Conservation (phyloP, 2,888 invertebrate species). For the Acanthosepion esculentum region DNA sequence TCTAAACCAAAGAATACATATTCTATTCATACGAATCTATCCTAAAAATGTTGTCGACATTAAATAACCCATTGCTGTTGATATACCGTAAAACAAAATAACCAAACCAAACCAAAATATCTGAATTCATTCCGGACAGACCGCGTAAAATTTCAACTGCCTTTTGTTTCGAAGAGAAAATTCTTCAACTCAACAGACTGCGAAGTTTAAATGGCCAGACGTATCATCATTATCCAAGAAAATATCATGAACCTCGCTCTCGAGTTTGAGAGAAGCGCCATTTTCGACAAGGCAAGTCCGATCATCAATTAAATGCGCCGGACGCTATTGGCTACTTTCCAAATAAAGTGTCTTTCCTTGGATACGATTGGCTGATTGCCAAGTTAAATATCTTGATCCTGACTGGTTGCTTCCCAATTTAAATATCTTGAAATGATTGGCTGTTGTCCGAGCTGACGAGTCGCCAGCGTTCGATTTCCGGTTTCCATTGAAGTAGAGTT, state of each 20-base stretch:
- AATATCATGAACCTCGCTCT: not conserved
- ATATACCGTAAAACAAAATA: too few relatives aligned
- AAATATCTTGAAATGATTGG: conserved; percentile 33
- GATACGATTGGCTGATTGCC: not conserved
- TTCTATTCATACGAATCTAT: too few relatives aligned
- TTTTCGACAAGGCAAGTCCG: not conserved
- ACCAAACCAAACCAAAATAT: too few relatives aligned
- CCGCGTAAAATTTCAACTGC: too few relatives aligned
- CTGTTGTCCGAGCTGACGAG: not conserved
- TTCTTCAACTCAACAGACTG: not conserved
- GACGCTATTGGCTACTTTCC: not conserved
- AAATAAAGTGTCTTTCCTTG: conserved; percentile 4
- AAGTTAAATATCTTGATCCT: not conserved
- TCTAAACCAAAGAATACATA: too few relatives aligned
- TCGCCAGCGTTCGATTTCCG: not conserved
- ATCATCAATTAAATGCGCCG: not conserved
- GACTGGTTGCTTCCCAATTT: not conserved
- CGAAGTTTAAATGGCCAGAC: not conserved
- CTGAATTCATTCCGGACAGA: too few relatives aligned
- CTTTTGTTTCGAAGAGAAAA: not conserved
- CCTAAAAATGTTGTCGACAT: too few relatives aligned
- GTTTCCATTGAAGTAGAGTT: not conserved
- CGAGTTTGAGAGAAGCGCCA: not conserved
- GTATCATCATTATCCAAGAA: not conserved
- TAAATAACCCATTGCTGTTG: too few relatives aligned